phyloP scores from a whole-genome alignment of 2,888 invertebrate genomes.

The Synanthedon tipuliformis region DNA sequence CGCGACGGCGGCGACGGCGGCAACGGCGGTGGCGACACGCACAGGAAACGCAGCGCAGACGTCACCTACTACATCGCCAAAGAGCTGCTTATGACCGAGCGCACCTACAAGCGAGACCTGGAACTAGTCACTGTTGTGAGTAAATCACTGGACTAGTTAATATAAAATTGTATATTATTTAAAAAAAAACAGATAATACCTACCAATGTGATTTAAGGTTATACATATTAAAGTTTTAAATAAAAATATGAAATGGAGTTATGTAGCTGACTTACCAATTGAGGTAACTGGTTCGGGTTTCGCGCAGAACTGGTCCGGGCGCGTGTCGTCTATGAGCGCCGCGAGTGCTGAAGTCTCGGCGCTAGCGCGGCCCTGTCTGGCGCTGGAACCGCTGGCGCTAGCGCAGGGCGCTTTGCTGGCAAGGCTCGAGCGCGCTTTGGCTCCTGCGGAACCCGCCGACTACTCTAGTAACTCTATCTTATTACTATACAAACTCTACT shows the following conservation, averaged over 20 bases:
- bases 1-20: slow-evolving; percentile 30
- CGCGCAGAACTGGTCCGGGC: slow-evolving; percentile 45
- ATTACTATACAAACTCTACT: no score
- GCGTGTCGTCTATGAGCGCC: slow-evolving; percentile 28
- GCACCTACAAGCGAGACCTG: slow-evolving; percentile 94
- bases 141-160: no score
- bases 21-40: slow-evolving; percentile 31
- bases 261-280: no score
- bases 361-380: slow-evolving; percentile 64
- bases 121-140: slow-evolving; percentile 89
- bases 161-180: no score
- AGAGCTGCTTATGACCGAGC: slow-evolving; percentile 94
- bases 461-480: neutral
- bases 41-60: slow-evolving; percentile 34
- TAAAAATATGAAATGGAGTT: neutral
- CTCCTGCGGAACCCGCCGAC: slow-evolving; percentile 3
- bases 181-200: no score
- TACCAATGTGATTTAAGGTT: no score
- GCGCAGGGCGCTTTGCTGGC: slow-evolving; percentile 82
- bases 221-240: no score
- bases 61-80: slow-evolving; percentile 84
- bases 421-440: slow-evolving; percentile 77
- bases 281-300: neutral
- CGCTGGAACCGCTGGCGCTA: slow-evolving; percentile 85
- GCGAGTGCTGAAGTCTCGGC: slow-evolving; percentile 31